Evolutionary conservation across 2,888 invertebrate species (phyloP), one percentile per base, ranked within the genome.

Genomic region (Tribolium freemani): DNA sequence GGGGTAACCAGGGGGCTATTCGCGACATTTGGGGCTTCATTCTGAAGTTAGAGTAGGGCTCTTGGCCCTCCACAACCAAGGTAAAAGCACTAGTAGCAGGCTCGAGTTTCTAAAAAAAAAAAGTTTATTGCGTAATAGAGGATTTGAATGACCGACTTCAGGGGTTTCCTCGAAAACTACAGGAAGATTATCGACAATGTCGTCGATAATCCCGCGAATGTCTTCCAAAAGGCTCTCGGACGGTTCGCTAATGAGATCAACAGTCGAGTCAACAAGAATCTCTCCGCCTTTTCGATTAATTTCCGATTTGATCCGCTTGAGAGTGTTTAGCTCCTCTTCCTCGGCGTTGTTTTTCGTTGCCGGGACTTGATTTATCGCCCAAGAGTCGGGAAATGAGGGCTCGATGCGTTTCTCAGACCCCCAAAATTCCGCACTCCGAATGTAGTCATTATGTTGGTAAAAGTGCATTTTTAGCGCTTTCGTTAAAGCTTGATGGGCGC

Each of bases 361-460:
- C 1, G 72, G 63, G 11, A 69, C 21, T 45, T 64, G 63, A 57
- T 58, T 8, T 48, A 50, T 5, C 6, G 69, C 48, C 72, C 72
- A 72, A 6, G 72, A 72, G 20, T 72, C 72, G 3, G 69, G 61
- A 9, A 44, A 20, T 20, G 69, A 72, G 5, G 68, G 69, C 10
- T 20, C 13, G 4, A 31, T 6, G 5, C 45, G 61, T 21, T 38
- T 38, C 4, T 72, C 63, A 1, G 69, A 31, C 2, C 45, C 21
- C 68, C 68, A 72, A 4, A 31, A 10, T 20, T 53, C 13, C 6
- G 4, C 2, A 16, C 5, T 53, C 5, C 63, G 54, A 9, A 21
- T 38, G n/a, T 57, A 63, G 9, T 57, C 57, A 10, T 56, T 69
- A 38, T 72, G 72, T 45, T 56, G 63, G 44, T 72, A 72, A 13